Base-by-base conservation (phyloP, 2,113 vertebrate genomes). In the Blennius ocellaris region DNA sequence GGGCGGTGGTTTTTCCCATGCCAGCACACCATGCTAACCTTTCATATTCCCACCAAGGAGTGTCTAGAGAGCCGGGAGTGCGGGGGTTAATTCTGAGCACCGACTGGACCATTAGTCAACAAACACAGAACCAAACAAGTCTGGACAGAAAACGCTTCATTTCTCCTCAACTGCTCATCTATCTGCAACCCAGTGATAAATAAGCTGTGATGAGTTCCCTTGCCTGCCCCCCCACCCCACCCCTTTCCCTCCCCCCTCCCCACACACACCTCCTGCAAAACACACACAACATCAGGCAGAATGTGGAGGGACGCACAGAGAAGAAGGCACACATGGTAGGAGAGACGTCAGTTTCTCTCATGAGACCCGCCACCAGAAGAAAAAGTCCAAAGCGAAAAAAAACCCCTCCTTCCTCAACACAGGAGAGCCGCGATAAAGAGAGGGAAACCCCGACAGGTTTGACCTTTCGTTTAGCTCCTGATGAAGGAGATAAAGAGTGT, bases 181-280 rank as follows among this genome's bases (percentile, higher is more conserved):
- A 30, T 30, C 21, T 30, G 21, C 21, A 30, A 30, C 4, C 21
- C 4, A 30, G 21, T 30, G 21, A 30, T 30, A 30, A 30, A 30
- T 30, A 30, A 30, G 21, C 21, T 30, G 21, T 30, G 21, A 14
- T 48, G n/a, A 48, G 45, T n/a, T 48, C 11, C 5, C 15, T 30
- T 30, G 21, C 30, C 38, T 30, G 21, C 40, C 78, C 47, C 38
- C 43, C 38, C 48, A 8, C 21, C 21, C 15, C 21, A n/a, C n/a
- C n/a, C n/a, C n/a, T n/a, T n/a, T n/a, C 67, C 63, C 68, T 50
- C 76, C 37, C 63, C 21, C 21, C 21, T 2, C 21, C 21, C 21
- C 21, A 30, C 45, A 51, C 93, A 84, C 89, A 94, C 92, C 93
- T 93, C 89, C 93, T 94, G 85, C 76, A 89, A 80, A 92, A 88